Conservation (phyloP, 2,888 invertebrate species). For the Scaptomyza flava region DNA sequence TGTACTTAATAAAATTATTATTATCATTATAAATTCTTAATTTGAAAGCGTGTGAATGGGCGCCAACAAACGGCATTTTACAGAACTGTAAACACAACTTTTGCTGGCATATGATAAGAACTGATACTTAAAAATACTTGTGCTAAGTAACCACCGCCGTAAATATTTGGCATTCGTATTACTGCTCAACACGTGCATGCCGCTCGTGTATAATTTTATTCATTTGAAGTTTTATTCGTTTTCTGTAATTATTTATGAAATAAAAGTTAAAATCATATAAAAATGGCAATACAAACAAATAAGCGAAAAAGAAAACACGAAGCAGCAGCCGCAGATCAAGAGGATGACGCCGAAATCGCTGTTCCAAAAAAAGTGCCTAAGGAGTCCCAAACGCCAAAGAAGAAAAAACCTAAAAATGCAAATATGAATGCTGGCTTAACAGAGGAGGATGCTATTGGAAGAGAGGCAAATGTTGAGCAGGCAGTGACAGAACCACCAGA, state of each 20-base stretch:
- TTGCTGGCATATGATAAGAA: constrained; percentile 7
- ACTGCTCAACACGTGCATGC: constrained; percentile 53
- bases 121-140: constrained; percentile 34
- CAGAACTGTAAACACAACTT: constrained; percentile 13
- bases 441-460: constrained; percentile 9
- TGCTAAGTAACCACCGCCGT: neutral
- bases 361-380: constrained; percentile 76
- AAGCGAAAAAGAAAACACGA: constrained; percentile 77
- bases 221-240: constrained; percentile 12
- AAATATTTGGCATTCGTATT: neutral
- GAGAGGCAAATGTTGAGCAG: constrained; percentile 7
- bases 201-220: constrained; percentile 15
- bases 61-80: constrained; percentile 13
- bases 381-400: constrained; percentile 60
- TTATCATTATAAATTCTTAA: neutral
- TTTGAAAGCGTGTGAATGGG: constrained; percentile 9
- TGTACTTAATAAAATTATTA: constrained; percentile 1
- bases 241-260: constrained; percentile 16
- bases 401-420: constrained; percentile 38
- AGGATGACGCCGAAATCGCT: constrained; percentile 57
- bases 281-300: constrained; percentile 80
- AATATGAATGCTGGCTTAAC: neutral
- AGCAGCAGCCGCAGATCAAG: constrained; percentile 22
- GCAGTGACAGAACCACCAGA: neutral
- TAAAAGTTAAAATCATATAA: constrained; percentile 2